These are phyloP conservation scores for Leucoraja erinaceus DNA, from an alignment of 2,113 vertebrate species.

Conservation along the genomic window DNA sequence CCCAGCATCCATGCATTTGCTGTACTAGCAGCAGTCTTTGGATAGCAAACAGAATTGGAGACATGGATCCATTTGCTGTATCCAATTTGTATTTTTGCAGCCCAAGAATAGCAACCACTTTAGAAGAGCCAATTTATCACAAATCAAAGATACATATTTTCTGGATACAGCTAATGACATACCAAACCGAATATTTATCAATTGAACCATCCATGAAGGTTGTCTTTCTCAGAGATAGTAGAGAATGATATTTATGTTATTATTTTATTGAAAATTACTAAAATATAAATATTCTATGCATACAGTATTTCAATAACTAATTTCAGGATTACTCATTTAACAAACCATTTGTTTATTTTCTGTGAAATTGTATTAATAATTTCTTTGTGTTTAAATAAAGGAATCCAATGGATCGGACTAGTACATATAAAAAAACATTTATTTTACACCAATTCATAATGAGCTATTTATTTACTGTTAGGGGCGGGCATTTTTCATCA, in stretches of 20 bases:
- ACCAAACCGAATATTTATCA: not conserved
- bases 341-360: conserved; percentile 8
- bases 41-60: not conserved
- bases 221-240: too few species aligned
- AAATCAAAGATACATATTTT: not conserved
- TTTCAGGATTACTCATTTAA: not conserved
- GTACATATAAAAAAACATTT: conserved; percentile 32
- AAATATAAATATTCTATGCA: not conserved
- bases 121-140: not conserved
- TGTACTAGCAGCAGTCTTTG: not conserved
- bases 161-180: not conserved
- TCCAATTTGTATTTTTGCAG: not conserved
- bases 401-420: not conserved
- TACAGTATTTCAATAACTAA: not conserved
- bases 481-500: not conserved
- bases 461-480: conserved; percentile 1
- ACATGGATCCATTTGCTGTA: not conserved
- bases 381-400: not conserved
- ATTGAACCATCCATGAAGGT: not conserved
- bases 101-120: not conserved
- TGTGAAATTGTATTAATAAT: not conserved
- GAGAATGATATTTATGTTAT: not conserved
- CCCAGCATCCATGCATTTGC: not conserved
- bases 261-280: conserved; percentile 27
- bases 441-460: conserved; percentile 23